Evolutionary conservation across 2,113 vertebrate genomes (phyloP).

Genomic region (human): GRCh38 chrX:21623001-21623500

Average conservation of each 20-base stretch:
- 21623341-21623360: not conserved
- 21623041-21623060: not conserved
- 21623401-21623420: not conserved
- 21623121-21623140: not conserved
- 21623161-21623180: not conserved
- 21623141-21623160: not conserved
- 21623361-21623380: slow-evolving; percentile 38
- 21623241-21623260: slow-evolving; percentile 30
- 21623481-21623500: slow-evolving; percentile 26
- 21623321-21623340: slow-evolving; percentile 38
- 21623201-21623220: not conserved
- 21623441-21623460: slow-evolving; percentile 25
- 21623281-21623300: slow-evolving; percentile 10
- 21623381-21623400: slow-evolving; percentile 29
- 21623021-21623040: not conserved
- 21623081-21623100: not conserved
- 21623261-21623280: slow-evolving; percentile 1
- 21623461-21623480: slow-evolving; percentile 35
- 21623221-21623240: slow-evolving; percentile 35
- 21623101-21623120: not conserved
- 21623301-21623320: not conserved
- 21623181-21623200: not conserved
- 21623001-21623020: not conserved
- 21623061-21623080: slow-evolving; percentile 24
- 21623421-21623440: slow-evolving; percentile 2